phyloP scores from a whole-genome alignment of 1,140 invertebrate species.

The Thaumetopoea pityocampa region DNA sequence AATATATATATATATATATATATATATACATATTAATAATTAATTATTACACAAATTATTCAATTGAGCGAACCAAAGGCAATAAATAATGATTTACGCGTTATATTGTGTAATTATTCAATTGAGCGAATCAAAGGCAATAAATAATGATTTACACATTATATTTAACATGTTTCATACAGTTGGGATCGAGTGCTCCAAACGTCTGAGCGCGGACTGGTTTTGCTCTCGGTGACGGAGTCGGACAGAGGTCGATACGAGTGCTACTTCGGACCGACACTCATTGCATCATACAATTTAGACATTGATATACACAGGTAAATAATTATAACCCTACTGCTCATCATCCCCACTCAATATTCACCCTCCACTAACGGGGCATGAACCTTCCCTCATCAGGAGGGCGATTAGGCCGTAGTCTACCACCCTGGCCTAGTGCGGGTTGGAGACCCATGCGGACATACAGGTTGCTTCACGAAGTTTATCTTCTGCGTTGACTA shows the following conservation, averaged over 20 bases:
- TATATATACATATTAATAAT: too few relatives aligned
- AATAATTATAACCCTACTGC: slow-evolving; percentile 8
- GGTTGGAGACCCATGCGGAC: too few relatives aligned
- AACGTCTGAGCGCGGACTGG: slow-evolving; percentile 83
- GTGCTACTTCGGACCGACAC: slow-evolving; percentile 81
- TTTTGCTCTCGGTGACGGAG: slow-evolving; percentile 83
- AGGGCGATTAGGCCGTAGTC: too few relatives aligned
- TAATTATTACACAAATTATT: not conserved
- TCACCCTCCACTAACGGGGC: not conserved
- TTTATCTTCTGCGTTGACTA: too few relatives aligned
- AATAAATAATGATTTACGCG: not conserved
- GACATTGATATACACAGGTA: slow-evolving; percentile 83
- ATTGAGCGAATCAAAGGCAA: not conserved
- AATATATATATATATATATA: too few relatives aligned
- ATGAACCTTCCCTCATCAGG: too few relatives aligned
- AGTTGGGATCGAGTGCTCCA: slow-evolving; percentile 83
- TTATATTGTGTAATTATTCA: not conserved
- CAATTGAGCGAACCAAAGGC: not conserved
- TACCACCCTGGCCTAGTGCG: too few relatives aligned
- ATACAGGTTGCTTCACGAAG: too few relatives aligned
- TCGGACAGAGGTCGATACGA: slow-evolving; percentile 83
- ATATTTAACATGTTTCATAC: slow-evolving; percentile 35
- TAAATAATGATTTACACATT: slow-evolving; percentile 3
- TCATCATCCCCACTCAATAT: not conserved
- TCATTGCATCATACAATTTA: slow-evolving; percentile 83